These are phyloP conservation scores for Frieseomelitta varia DNA, from an alignment of 1,140 invertebrate genomes.

Conservation along the genomic window DNA sequence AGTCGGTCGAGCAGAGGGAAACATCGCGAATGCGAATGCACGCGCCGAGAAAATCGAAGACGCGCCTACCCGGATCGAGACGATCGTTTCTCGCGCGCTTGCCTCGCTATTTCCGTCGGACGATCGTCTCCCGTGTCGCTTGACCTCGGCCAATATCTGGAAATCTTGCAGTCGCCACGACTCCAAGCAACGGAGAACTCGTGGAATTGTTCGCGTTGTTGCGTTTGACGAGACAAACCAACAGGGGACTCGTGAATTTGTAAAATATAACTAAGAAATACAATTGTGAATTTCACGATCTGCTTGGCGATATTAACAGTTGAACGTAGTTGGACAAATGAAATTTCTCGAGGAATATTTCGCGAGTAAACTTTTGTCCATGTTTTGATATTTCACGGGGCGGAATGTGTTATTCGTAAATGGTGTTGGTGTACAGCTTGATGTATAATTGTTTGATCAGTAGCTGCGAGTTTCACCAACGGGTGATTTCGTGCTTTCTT, in stretches of 20 bases:
- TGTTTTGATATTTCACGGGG: too few relatives aligned
- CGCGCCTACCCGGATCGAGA: neutral
- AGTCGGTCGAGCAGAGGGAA: slow-evolving; percentile 32
- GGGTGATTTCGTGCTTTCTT: neutral
- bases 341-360: neutral
- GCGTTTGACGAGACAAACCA: neutral
- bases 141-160: too few relatives aligned
- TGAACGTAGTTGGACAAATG: neutral
- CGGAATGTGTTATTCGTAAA: neutral
- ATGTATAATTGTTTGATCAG: neutral
- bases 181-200: neutral
- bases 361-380: neutral
- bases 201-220: too few relatives aligned
- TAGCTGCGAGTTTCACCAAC: neutral
- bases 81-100: neutral
- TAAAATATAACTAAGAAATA: too few relatives aligned
- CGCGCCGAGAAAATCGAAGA: neutral
- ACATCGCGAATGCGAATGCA: neutral
- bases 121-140: neutral
- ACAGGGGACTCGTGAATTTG: too few relatives aligned
- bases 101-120: neutral
- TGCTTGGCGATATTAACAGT: neutral
- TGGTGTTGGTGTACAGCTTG: neutral
- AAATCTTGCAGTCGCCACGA: too few relatives aligned
- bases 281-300: neutral